Evolutionary conservation across 2,888 invertebrate species (phyloP), one percentile per base, ranked within the genome.

Genomic region (Apotomis capreana): DNA sequence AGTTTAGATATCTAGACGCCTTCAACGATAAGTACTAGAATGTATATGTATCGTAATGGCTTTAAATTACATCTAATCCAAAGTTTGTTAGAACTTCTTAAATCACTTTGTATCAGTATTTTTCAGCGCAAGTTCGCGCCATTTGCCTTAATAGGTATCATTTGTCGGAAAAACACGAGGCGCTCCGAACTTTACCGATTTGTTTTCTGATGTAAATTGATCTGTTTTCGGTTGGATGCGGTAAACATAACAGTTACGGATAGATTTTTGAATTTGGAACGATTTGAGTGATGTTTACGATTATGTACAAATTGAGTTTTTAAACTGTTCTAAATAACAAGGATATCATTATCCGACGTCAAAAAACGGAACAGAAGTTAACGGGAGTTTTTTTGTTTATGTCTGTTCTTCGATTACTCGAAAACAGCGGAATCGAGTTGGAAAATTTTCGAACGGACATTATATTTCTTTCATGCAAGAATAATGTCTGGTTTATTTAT

Each of bases 81-180:
- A 49, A 65, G 44, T 65, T 65, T 44, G 40, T 57, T 3, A 12
- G 5, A 65, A 65, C 65, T 65, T 65, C 55, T 65, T 57, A 55
- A 65, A 65, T 65, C 55, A 57, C 65, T 65, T 65, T 65, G 65
- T 65, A 65, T 65, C 65, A 55, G 46, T 40, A 54, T 65, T 65
- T 65, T 65, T 65, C 55, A 8, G 36, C n/a, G 44, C 15, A 54
- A 65, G 26, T 57, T 65, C 9, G 15, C 55, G 36, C 65, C n/a
- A 65, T 57, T 65, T 46, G n/a, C 15, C 64, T 55, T 65, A 65
- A 65, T 65, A 44, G 46, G 46, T 46, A 55, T 46, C 65, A 65
- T 65, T 65, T 65, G 65, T 65, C 65, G 65, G 64, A 65, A 65
- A 65, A 65, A 65, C 65, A 40, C 64, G 64, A 55, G 26, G 54